Evolutionary conservation across 2,888 invertebrate genomes (phyloP).

Genomic region (Metalampra italica): DNA sequence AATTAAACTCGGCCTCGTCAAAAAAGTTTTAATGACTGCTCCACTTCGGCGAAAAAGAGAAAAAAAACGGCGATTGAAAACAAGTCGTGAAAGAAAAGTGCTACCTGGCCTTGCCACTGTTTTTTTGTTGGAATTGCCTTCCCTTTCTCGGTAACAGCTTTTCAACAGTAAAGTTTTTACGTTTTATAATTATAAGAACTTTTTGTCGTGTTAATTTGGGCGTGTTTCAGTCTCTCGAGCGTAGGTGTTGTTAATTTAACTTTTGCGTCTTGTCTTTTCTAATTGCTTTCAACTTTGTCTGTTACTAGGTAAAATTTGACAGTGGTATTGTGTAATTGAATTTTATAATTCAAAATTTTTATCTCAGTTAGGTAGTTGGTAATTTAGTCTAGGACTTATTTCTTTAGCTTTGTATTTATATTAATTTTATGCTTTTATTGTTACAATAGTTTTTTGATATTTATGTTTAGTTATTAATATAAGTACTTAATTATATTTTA

Average conservation of each 20-base stretch:
- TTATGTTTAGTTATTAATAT: too few relatives aligned
- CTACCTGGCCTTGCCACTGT: constrained; percentile 23
- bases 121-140: constrained; percentile 26
- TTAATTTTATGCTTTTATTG: too few relatives aligned
- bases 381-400: too few relatives aligned
- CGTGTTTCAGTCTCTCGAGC: constrained; percentile 19
- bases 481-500: too few relatives aligned
- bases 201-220: constrained; percentile 35
- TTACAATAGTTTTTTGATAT: too few relatives aligned
- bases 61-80: constrained; percentile 46
- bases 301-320: too few relatives aligned
- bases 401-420: too few relatives aligned
- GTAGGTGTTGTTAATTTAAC: not conserved
- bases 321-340: too few relatives aligned
- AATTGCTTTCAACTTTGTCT: not conserved
- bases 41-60: constrained; percentile 37
- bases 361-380: too few relatives aligned
- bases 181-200: constrained; percentile 38
- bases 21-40: constrained; percentile 68
- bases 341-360: too few relatives aligned
- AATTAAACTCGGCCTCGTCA: constrained; percentile 57
- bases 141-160: constrained; percentile 27
- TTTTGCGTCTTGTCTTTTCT: not conserved
- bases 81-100: constrained; percentile 36
- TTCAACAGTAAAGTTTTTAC: constrained; percentile 18